Base-by-base conservation (phyloP, 2,888 invertebrate species). In the Iphiclides podalirius region DNA sequence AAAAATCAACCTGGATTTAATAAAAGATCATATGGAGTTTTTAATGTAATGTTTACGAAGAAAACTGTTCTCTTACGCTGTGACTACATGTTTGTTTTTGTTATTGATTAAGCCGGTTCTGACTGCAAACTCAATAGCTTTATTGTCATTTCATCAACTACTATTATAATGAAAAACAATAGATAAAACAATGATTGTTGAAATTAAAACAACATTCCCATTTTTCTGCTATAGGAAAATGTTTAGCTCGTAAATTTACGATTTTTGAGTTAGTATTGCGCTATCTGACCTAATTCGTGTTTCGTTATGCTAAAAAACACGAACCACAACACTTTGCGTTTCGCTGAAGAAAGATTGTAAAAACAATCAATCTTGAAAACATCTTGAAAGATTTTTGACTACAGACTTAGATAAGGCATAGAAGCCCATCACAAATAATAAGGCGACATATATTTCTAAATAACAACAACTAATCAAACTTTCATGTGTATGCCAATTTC, bases 141-240 rank as follows among this genome's bases (percentile, higher is more conserved):
- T 40, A 51, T 51, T 46, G 45, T 51, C 45, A 45, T 51, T 51
- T 36, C 40, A 46, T 41, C 45, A 41, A 41, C 50, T 51, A 51
- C 45, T 51, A 45, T 51, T 40, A 45, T 41, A 31, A 33, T 14
- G 45, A 37, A 41, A 51, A 45, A 51, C 50, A 51, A 51, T 51
- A 51, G 50, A 45, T 47, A 51, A 40, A 45, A 51, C 50, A 51
- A 51, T 51, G 40, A 40, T 45, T 45, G 45, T 45, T 45, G 36
- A 45, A 45, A 51, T 40, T 36, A 20, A 41, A 51, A 51, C 45
- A 51, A 46, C 40, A 51, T 45, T 41, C 50, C 31, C 31, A 11
- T 45, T 51, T 51, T 28, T 40, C 39, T 26, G 35, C 26, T 17
- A 34, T 28, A 11, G 37, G 43, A 26, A 37, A 12, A 28, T 36